Conservation (phyloP, 1,140 invertebrate genomes). For the Phthorimaea operculella region DNA sequence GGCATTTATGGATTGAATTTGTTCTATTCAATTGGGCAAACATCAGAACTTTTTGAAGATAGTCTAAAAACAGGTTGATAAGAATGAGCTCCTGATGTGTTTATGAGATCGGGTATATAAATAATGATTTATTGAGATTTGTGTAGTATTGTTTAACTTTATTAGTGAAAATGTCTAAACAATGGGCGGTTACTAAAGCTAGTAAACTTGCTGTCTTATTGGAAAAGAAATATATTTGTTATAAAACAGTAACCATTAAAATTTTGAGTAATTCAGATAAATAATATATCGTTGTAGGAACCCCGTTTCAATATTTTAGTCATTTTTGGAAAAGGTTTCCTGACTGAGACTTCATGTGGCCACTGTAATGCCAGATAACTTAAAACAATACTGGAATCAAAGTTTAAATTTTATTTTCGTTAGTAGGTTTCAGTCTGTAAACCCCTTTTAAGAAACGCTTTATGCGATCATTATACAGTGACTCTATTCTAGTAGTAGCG, state of each 20-base stretch:
- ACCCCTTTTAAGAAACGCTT: slow-evolving; percentile 8
- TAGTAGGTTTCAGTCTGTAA: neutral
- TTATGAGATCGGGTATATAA: slow-evolving; percentile 4
- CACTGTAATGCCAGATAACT: neutral
- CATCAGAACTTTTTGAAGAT: neutral
- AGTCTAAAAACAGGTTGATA: neutral
- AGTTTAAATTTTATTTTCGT: slow-evolving; percentile 5
- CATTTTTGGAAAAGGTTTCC: neutral
- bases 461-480: neutral
- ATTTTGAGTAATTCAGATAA: too few species aligned
- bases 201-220: neutral
- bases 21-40: neutral
- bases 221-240: too few species aligned
- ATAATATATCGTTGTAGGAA: too few species aligned
- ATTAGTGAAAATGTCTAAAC: slow-evolving; percentile 1
- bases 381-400: slow-evolving; percentile 2
- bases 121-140: neutral
- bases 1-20: neutral
- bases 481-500: neutral
- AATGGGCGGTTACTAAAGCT: slow-evolving; percentile 3
- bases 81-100: neutral
- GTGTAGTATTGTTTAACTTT: neutral
- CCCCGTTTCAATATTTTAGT: too few species aligned
- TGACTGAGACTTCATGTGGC: neutral
- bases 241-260: too few species aligned